A percentile compares a stretch with the other conserved stretches of the same genome.
These are phyloP conservation scores for Melieria crassipennis DNA, from an alignment of 2,888 invertebrate species.

Conservation along the genomic window DNA sequence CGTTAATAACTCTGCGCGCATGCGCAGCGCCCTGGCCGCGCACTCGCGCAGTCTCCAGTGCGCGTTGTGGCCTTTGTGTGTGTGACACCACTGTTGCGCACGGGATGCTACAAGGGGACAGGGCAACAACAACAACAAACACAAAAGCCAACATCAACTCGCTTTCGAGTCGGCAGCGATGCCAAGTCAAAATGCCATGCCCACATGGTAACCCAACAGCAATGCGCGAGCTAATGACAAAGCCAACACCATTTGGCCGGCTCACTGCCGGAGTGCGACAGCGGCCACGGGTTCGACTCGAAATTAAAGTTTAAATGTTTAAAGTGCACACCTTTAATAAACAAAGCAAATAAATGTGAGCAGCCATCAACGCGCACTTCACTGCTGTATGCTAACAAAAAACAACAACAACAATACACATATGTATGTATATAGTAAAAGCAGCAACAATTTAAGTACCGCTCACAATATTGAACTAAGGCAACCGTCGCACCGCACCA, in stretches of 20 bases:
- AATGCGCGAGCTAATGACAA: constrained; percentile 9
- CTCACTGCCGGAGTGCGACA: neutral
- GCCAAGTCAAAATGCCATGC: constrained; percentile 26
- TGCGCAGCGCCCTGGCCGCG: neutral
- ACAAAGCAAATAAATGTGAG: constrained; percentile 34
- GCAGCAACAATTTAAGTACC: constrained; percentile 14
- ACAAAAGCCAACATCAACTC: neutral
- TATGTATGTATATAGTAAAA: constrained; percentile 16
- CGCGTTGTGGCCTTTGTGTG: no score
- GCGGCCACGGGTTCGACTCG: no score
- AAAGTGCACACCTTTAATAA: constrained; percentile 41
- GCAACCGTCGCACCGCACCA: no score
- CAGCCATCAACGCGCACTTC: constrained; percentile 20
- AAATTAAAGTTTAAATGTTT: constrained; percentile 13
- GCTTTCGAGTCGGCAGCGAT: neutral
- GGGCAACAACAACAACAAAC: neutral
- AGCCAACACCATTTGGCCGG: neutral
- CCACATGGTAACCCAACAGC: constrained; percentile 10
- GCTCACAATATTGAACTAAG: no score
- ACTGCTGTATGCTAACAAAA: no score
- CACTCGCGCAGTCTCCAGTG: neutral
- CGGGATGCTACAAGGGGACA: neutral
- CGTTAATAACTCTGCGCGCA: constrained; percentile 17
- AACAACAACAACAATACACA: neutral
- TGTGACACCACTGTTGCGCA: neutral